Base-by-base conservation (phyloP, 2,113 vertebrate species). In the Muntiacus muntjak region DNA sequence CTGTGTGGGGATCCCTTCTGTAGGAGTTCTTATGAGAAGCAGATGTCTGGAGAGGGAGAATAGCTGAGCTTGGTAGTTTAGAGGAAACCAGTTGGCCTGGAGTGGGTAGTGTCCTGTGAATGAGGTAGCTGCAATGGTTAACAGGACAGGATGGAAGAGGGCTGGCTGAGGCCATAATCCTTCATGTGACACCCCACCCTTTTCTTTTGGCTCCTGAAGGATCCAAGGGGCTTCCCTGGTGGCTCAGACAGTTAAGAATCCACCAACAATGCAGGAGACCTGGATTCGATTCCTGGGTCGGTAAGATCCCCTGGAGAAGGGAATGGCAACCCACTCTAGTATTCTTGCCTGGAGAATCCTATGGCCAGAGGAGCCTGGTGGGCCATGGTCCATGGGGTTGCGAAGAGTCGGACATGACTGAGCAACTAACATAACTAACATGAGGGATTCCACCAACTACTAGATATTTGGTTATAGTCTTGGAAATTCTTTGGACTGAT, bases 281-380 rank as follows among this genome's bases (percentile, higher is more conserved):
- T 40, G n/a, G 67, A 74, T 74, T 74, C 0, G 1, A 74, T 74
- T 74, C n/a, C n/a, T 74, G 36, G n/a, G n/a, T 40, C 1, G 0
- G 67, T 5, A 74, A 74, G 19, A 74, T 40, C n/a, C 67, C n/a
- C 11, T 74, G 67, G 67, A 74, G n/a, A 23, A 74, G 36, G 67
- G 67, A 5, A 74, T 74, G 67, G 19, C n/a, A 74, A 74, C 67
- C n/a, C n/a, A 40, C 67, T 74, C n/a, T 0, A 6, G 67, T 74
- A 6, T 74, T 40, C 67, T 23, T 74, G 67, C n/a, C 19, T 23
- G 5, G 67, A 40, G 19, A 74, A 40, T 74, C n/a, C 67, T 40
- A 40, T 40, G 19, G 67, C 40, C 67, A 40, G 67, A 74, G 67
- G 67, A 74, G 10, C 67, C 67, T 13, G n/a, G n/a, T 40, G n/a